Evolutionary conservation across 1,140 invertebrate species (phyloP), one percentile per base, ranked within the genome.

Genomic region (Solenopsis fugax): DNA sequence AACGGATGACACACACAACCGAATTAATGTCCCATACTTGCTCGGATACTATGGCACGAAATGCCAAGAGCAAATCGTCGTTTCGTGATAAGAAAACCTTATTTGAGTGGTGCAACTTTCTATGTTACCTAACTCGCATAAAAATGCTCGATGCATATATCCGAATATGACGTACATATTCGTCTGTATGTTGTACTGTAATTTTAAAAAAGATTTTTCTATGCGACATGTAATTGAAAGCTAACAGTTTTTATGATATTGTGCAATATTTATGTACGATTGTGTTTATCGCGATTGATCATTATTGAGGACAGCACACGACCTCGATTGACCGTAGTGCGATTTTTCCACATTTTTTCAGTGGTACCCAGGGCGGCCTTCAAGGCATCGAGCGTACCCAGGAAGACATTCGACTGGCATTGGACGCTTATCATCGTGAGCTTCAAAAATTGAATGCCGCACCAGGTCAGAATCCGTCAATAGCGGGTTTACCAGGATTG

Each of bases 351-450:
- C 97, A 97, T 91, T 97, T 98, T 96, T 97, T 98, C 94, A 97
- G 97, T 91, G 96, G 94, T 9, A 87, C 93, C 64, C 95, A 95
- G 85, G 95, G 95, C 54, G 95, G 96, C 75, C 93, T 96, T 95
- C 95, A 96, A 88, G 94, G 96, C 86, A 97, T 97, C 91, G 98
- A 97, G 85, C 96, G 97, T 86, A 97, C 97, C 73, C 97, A 97
- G 90, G 98, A 99, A 88, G 98, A 98, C 54, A 98, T 99, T 92
- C 96, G 98, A 86, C 96, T 99, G 96, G 98, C 98, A 0, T 95
- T 99, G 16, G 98, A 98, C 90, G 97, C 98, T n/a, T 98, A 98
- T 94, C 98, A 98, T 92, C 96, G 98, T 56, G 98, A 99, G 94
- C 96, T 99, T 10, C 97, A 98, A 92, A 98, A 98, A 93, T 95